A percentile compares a stretch with the other conserved stretches of the same genome.
Evolutionary conservation across 35 echinoderm and acorn worm species (phyloP).

Genomic region (Ophioderma brevispina): DNA sequence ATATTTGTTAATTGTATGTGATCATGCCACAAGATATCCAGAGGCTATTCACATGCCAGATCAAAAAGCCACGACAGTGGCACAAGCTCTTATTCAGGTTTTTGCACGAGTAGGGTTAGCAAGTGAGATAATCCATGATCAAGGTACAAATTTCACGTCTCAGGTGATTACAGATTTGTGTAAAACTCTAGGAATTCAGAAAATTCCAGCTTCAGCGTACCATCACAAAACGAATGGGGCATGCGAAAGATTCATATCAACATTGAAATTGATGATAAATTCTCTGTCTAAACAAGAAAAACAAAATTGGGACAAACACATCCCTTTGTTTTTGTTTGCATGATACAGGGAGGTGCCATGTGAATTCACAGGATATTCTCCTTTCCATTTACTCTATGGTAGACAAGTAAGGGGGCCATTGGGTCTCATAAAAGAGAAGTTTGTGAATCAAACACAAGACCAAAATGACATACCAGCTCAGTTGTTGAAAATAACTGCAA

Average conservation of each 20-base stretch:
- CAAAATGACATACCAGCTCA: neutral
- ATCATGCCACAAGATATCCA: slow-evolving; percentile 27
- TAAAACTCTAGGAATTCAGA: neutral
- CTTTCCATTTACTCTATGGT: slow-evolving; percentile 43
- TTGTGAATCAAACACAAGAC: neutral
- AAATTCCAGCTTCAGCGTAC: slow-evolving; percentile 1
- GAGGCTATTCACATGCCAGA: slow-evolving; percentile 17
- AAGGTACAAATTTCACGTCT: slow-evolving; percentile 46
- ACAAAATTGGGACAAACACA: slow-evolving; percentile 35
- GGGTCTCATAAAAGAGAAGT: neutral
- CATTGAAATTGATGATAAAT: slow-evolving; percentile 33
- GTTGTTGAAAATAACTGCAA: neutral
- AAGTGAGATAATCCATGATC: slow-evolving; percentile 41
- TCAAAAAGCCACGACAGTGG: slow-evolving; percentile 46
- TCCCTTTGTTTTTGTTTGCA: slow-evolving; percentile 39
- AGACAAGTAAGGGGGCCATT: slow-evolving; percentile 28
- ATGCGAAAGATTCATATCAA: slow-evolving; percentile 10
- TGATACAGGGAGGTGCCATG: slow-evolving; percentile 36
- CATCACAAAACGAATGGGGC: slow-evolving; percentile 28
- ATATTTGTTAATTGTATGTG: neutral
- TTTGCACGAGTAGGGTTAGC: slow-evolving; percentile 25
- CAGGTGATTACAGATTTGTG: slow-evolving; percentile 1
- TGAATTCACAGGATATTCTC: slow-evolving; percentile 16
- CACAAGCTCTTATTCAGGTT: slow-evolving; percentile 16
- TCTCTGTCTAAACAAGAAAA: neutral